Evolutionary conservation across 64 coral and sea anemone species (phyloP), one percentile per base, ranked within the genome.

Genomic region (Cladopsammia gracilis): DNA sequence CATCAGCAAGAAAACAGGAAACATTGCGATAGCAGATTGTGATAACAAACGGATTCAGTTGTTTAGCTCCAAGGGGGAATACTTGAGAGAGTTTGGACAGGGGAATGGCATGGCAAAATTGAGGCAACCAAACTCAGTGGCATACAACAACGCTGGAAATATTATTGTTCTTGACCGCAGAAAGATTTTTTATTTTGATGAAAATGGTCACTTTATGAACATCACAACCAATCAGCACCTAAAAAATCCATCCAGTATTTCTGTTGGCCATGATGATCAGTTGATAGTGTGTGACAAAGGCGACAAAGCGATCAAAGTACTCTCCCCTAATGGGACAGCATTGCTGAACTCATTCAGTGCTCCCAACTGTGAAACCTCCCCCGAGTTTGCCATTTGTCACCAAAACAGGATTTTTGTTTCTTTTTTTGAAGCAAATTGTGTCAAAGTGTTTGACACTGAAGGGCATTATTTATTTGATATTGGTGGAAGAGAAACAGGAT

Each of bases 1-100:
- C 25, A 23, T 62, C 34, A 79, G 62, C 16, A 13, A 48, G 22
- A 15, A 18, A 47, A 59, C 46, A 20, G 88, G 75, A 13, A 76
- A 90, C 19, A 59, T 90, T 54, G 88, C 88, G 12, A 59, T 90
- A 51, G 88, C 88, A 7, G 88, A 90, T 64, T 66, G 61, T 48
- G 62, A 76, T 16, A 90, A 79, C 20, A 58, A 69, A 13, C 60
- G 75, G 50, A 53, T 90, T 2, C 61, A 79, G 22, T 53, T 90
- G 10, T 90, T 79, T 22, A 34, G 34, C 34, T 34, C 34, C 34
- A 34, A 34, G 34, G 34, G 34, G 34, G 34, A 34, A 34, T 34
- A 34, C 34, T 34, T 34, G 34, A 34, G 34, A 34, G 73, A 90
- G 5, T 79, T 79, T 43, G 88, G 75, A 67, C 23, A 62, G 88